These are phyloP conservation scores for Drosophila trapezifrons DNA, from an alignment of 1,140 invertebrate species.

Conservation along the genomic window DNA sequence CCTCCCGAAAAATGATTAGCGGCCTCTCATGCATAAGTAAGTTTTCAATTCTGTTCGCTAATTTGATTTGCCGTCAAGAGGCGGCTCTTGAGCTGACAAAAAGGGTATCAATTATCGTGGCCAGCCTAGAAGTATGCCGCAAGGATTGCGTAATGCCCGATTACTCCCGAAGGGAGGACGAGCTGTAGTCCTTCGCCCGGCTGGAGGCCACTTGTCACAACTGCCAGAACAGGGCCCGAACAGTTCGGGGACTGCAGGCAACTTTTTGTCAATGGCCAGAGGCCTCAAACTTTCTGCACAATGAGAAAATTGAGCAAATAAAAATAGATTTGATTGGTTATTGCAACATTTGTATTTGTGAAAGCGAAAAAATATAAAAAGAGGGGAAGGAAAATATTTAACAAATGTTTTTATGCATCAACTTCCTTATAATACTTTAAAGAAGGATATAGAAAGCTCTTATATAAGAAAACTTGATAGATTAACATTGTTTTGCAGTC, in stretches of 20 bases:
- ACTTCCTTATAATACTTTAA: too few relatives aligned
- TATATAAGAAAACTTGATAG: neutral
- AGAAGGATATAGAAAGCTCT: too few relatives aligned
- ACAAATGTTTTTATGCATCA: too few relatives aligned
- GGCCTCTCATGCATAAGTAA: conserved; percentile 77
- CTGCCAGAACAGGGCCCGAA: conserved; percentile 44
- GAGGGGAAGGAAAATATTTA: neutral
- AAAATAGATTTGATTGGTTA: conserved; percentile 8
- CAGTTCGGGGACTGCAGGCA: conserved; percentile 30
- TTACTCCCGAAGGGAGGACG: conserved; percentile 46
- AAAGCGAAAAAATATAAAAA: neutral
- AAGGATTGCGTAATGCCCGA: conserved; percentile 77
- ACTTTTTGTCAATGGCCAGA: conserved; percentile 72
- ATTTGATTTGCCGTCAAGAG: conserved; percentile 67
- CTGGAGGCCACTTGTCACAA: conserved; percentile 70
- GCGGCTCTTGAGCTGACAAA: conserved; percentile 7
- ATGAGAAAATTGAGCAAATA: conserved; percentile 17
- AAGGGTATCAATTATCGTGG: conserved; percentile 45
- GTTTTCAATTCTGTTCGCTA: conserved; percentile 78
- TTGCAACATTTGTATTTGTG: neutral
- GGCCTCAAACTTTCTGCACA: conserved; percentile 59
- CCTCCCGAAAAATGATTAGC: conserved; percentile 68
- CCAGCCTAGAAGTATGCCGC: conserved; percentile 25
- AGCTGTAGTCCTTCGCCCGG: neutral
- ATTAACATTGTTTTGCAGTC: neutral